phyloP scores from a whole-genome alignment of 2,113 vertebrate genomes.

The Plecturocebus donacophilus region DNA sequence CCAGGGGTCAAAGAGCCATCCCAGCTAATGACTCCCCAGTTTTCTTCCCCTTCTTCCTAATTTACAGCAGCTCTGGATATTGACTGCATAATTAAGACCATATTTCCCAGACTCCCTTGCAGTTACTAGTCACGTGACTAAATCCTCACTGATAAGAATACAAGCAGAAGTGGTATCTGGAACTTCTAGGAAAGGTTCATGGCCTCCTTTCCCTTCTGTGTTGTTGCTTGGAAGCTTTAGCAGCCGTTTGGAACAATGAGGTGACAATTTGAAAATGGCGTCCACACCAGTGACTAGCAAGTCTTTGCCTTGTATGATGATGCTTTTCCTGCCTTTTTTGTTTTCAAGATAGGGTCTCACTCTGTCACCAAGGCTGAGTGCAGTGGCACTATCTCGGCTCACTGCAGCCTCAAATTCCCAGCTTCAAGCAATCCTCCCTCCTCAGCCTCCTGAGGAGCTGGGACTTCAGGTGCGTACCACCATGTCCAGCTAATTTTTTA shows the following conservation, averaged over 20 bases:
- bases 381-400: too few species aligned
- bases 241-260: background rate
- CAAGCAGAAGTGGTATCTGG: background rate
- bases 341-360: too few species aligned
- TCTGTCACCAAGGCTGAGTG: too few species aligned
- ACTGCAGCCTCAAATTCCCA: too few species aligned
- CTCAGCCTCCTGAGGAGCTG: too few species aligned
- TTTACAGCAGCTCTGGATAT: background rate
- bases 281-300: background rate
- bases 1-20: background rate
- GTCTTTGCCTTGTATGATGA: background rate
- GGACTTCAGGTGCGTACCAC: too few species aligned
- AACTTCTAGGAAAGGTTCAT: background rate
- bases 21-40: background rate
- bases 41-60: background rate
- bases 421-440: too few species aligned
- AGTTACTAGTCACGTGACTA: background rate
- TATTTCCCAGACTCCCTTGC: constrained; percentile 41
- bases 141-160: background rate
- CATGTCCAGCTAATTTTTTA: too few species aligned
- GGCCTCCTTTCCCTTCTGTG: background rate
- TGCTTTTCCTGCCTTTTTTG: too few species aligned
- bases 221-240: background rate
- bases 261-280: background rate
- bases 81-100: constrained; percentile 8